phyloP scores from a whole-genome alignment of 2,888 invertebrate genomes.

The Hirtodrosophila confusa region DNA sequence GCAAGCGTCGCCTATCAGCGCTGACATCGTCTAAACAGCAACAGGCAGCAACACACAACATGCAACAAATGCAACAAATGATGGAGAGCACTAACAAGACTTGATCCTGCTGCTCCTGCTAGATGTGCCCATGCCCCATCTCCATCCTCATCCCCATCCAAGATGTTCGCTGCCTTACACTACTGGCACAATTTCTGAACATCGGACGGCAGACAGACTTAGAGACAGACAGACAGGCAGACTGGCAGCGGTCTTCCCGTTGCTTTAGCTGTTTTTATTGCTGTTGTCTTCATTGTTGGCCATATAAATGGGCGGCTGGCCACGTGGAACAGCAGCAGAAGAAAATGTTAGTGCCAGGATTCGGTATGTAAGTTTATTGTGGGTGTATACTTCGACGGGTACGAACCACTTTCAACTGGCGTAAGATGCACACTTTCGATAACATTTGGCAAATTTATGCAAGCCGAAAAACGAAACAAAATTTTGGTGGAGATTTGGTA shows the following conservation, averaged over 20 bases:
- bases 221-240: conserved; percentile 18
- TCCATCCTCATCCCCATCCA: not conserved
- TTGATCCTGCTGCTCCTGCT: conserved; percentile 72
- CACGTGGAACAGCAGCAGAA: conserved; percentile 8
- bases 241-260: conserved; percentile 35
- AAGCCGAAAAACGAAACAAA: conserved; percentile 52
- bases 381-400: conserved; percentile 30
- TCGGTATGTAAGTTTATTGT: conserved; percentile 13
- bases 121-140: conserved; percentile 31
- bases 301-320: conserved; percentile 48
- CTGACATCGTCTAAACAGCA: conserved; percentile 68
- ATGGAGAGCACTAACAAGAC: conserved; percentile 62
- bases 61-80: conserved; percentile 51
- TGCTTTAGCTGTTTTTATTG: conserved; percentile 40
- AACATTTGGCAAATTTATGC: conserved; percentile 70
- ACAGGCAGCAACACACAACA: conserved; percentile 33
- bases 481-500: conserved; percentile 41
- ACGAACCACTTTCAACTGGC: conserved; percentile 62
- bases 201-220: conserved; percentile 7
- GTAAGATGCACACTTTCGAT: conserved; percentile 76
- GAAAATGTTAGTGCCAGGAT: conserved; percentile 7
- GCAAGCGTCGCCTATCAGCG: conserved; percentile 62
- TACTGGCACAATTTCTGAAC: conserved; percentile 57
- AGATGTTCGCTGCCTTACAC: conserved; percentile 41
- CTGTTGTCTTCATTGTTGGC: conserved; percentile 63